phyloP scores from a whole-genome alignment of 1,140 invertebrate genomes.

The Pteromalus puparum region DNA sequence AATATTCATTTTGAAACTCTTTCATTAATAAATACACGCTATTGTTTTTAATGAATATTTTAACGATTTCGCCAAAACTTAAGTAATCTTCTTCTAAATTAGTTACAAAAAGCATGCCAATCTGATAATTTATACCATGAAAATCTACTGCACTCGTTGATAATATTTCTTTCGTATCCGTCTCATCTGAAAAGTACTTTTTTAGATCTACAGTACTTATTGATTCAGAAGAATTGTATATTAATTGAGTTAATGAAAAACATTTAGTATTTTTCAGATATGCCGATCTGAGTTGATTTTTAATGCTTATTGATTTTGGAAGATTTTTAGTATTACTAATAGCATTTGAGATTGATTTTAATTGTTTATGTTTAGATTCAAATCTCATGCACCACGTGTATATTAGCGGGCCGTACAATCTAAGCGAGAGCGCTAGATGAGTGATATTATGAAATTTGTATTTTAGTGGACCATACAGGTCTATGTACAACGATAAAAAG shows the following conservation, averaged over 20 bases:
- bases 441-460: constrained; percentile 54
- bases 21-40: not conserved
- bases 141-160: not conserved
- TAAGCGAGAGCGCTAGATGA: constrained; percentile 34
- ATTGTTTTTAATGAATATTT: constrained; percentile 35
- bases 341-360: constrained; percentile 37
- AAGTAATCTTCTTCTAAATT: constrained; percentile 30
- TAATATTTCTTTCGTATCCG: not conserved
- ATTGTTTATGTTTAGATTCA: constrained; percentile 53
- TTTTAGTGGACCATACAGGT: constrained; percentile 49
- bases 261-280: constrained; percentile 25
- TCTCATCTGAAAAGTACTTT: constrained; percentile 14
- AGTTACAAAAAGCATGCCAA: constrained; percentile 28
- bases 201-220: constrained; percentile 3
- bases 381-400: constrained; percentile 52
- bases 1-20: constrained; percentile 13
- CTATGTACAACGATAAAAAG: constrained; percentile 44
- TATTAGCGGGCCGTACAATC: constrained; percentile 52
- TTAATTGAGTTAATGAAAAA: not conserved
- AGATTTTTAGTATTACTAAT: constrained; percentile 36
- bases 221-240: not conserved
- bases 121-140: not conserved
- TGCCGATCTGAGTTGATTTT: constrained; percentile 36
- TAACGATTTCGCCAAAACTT: constrained; percentile 17
- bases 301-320: constrained; percentile 33